Conservation (phyloP, 1,140 invertebrate genomes). For the Copidosoma floridanum region DNA sequence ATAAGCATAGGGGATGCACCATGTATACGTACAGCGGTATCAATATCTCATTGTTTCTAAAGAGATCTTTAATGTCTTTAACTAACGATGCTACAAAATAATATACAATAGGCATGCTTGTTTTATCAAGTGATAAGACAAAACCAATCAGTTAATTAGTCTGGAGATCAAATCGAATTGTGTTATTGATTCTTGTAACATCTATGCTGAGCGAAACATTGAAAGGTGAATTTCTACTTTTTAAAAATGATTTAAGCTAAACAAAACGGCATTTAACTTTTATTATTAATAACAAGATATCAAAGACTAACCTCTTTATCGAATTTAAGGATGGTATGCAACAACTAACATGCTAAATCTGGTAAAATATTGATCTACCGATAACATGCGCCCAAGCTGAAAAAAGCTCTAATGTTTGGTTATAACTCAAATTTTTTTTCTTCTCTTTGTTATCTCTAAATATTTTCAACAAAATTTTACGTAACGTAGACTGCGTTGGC, state of each 20-base stretch:
- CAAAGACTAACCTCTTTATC: too few relatives aligned
- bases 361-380: too few relatives aligned
- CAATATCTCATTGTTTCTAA: slow-evolving; percentile 10
- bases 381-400: too few relatives aligned
- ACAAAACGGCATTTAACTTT: too few relatives aligned
- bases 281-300: too few relatives aligned
- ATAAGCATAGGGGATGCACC: slow-evolving; percentile 26
- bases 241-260: slow-evolving; percentile 28
- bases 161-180: slow-evolving; percentile 25
- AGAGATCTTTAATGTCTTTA: slow-evolving; percentile 17
- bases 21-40: slow-evolving; percentile 17
- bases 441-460: too few relatives aligned
- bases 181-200: slow-evolving; percentile 24
- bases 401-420: too few relatives aligned
- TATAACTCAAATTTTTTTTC: too few relatives aligned
- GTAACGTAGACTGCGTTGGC: too few relatives aligned
- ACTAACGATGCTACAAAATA: slow-evolving; percentile 23
- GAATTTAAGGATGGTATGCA: too few relatives aligned
- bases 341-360: too few relatives aligned
- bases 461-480: too few relatives aligned
- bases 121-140: slow-evolving; percentile 17
- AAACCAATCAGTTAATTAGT: slow-evolving; percentile 25
- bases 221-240: slow-evolving; percentile 19
- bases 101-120: slow-evolving; percentile 21
- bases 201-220: slow-evolving; percentile 29